These are phyloP conservation scores for Hydrotaea diabolus DNA, from an alignment of 2,888 invertebrate species.

Conservation along the genomic window DNA sequence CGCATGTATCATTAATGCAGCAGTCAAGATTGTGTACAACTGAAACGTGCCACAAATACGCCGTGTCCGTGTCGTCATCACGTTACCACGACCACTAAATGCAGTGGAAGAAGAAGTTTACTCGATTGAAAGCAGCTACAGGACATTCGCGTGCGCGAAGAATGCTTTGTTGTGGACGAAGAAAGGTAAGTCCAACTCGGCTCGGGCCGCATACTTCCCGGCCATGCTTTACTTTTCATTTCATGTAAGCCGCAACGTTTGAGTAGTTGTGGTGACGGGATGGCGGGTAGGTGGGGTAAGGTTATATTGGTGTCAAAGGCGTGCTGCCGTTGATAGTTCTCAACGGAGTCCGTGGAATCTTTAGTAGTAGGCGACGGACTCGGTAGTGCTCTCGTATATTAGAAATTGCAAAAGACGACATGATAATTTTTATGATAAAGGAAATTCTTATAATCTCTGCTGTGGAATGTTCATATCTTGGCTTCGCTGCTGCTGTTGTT, in stretches of 20 bases:
- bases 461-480: not conserved
- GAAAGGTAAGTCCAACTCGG: slow-evolving; percentile 90
- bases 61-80: slow-evolving; percentile 70
- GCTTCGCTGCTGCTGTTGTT: too few relatives aligned
- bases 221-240: not conserved
- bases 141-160: slow-evolving; percentile 90
- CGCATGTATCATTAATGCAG: slow-evolving; percentile 63
- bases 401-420: not conserved
- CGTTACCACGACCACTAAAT: slow-evolving; percentile 81
- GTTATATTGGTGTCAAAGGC: too few relatives aligned
- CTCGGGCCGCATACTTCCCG: too few relatives aligned
- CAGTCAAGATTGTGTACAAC: slow-evolving; percentile 67
- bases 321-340: too few relatives aligned
- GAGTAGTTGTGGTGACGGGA: too few relatives aligned
- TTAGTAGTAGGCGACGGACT: too few relatives aligned
- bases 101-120: slow-evolving; percentile 93
- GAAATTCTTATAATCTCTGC: not conserved
- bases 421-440: not conserved
- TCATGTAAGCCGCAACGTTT: too few relatives aligned
- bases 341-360: too few relatives aligned
- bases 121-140: slow-evolving; percentile 89
- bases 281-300: too few relatives aligned
- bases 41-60: slow-evolving; percentile 73
- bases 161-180: slow-evolving; percentile 97
- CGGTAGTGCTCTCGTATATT: not conserved